Evolutionary conservation across 2,797 vertebrate species (phyloP).

Genomic region (Myotis planiceps): DNA sequence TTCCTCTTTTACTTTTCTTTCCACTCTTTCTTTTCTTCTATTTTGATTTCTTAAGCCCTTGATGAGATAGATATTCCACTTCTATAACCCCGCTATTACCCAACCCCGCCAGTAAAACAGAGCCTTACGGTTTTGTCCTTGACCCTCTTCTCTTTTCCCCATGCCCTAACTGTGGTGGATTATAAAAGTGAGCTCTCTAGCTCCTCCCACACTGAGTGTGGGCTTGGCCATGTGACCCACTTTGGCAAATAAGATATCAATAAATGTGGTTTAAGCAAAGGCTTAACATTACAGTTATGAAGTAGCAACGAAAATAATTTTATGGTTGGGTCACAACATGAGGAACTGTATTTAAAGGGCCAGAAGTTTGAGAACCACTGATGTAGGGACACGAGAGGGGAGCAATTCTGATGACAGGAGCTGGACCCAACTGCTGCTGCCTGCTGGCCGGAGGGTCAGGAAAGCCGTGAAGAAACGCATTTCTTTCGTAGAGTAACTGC

Average conservation of each 20-base stretch:
- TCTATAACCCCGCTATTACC: neutral
- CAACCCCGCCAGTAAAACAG: neutral
- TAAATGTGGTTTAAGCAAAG: neutral
- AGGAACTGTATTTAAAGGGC: no score
- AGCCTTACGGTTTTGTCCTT: neutral
- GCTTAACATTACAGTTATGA: neutral
- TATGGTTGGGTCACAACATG: no score
- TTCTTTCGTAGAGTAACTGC: neutral
- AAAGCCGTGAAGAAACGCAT: neutral
- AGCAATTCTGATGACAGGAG: neutral
- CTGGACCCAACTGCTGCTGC: neutral
- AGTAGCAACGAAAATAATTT: no score
- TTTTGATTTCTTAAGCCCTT: neutral
- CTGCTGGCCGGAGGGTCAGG: neutral
- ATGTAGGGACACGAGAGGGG: neutral
- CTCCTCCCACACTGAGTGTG: neutral
- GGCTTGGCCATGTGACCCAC: neutral
- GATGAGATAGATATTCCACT: neutral
- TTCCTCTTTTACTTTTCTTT: neutral
- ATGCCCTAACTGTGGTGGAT: neutral
- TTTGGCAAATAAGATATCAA: neutral
- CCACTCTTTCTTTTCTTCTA: neutral
- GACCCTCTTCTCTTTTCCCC: neutral
- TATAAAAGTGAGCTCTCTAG: neutral
- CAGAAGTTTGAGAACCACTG: no score